Evolutionary conservation across 1,140 invertebrate species (phyloP).

Genomic region (Hylyphantes graminicola): DNA sequence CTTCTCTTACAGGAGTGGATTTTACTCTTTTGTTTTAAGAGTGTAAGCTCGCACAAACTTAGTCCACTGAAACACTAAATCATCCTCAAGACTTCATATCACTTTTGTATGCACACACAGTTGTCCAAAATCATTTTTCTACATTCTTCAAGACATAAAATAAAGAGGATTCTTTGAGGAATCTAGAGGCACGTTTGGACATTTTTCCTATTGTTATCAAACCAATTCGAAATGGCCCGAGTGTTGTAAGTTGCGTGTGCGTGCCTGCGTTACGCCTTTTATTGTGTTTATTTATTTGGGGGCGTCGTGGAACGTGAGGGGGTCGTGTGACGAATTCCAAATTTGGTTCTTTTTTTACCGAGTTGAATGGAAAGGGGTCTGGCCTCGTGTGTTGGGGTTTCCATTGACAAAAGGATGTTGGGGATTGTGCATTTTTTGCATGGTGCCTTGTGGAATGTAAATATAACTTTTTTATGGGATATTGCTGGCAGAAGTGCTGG

Average conservation of each 20-base stretch:
- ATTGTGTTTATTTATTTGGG: constrained; percentile 46
- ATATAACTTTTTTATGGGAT: background rate
- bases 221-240: constrained; percentile 33
- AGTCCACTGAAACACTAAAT: too few species aligned
- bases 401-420: constrained; percentile 1
- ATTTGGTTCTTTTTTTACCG: constrained; percentile 5
- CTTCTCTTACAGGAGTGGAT: too few species aligned
- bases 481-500: background rate
- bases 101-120: background rate
- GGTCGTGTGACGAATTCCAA: background rate
- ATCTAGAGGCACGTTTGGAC: constrained; percentile 48
- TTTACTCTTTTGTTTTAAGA: too few species aligned
- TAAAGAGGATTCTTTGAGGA: background rate
- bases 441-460: background rate
- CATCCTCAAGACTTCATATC: too few species aligned
- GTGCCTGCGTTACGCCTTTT: constrained; percentile 28
- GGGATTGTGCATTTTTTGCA: background rate
- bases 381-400: background rate
- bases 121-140: constrained; percentile 32
- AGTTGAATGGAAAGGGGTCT: background rate
- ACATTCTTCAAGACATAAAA: constrained; percentile 2
- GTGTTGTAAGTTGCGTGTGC: constrained; percentile 11
- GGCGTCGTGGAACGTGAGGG: constrained; percentile 24
- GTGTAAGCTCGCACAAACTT: too few species aligned
- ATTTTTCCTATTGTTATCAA: constrained; percentile 45